Conservation (phyloP, 2,888 invertebrate genomes). For the Megastigmus dorsalis region DNA sequence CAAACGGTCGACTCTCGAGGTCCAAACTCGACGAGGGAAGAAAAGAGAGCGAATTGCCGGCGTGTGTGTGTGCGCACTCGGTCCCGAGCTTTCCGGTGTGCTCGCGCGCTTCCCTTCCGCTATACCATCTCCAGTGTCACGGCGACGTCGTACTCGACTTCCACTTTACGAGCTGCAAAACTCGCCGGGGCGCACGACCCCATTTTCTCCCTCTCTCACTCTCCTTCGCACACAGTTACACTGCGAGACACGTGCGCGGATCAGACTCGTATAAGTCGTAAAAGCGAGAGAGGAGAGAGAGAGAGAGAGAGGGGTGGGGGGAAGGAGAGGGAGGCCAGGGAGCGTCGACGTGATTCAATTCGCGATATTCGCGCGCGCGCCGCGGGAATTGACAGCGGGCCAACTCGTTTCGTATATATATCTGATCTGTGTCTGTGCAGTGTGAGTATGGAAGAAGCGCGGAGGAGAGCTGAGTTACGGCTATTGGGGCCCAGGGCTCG, state of each 20-base stretch:
- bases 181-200: slow-evolving; percentile 50
- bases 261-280: slow-evolving; percentile 31
- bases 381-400: slow-evolving; percentile 33
- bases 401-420: slow-evolving; percentile 18
- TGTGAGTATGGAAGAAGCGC: too few relatives aligned
- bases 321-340: too few relatives aligned
- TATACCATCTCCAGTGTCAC: slow-evolving; percentile 45
- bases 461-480: slow-evolving; percentile 5
- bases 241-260: neutral
- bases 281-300: slow-evolving; percentile 24
- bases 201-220: slow-evolving; percentile 49
- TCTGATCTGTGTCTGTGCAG: too few relatives aligned
- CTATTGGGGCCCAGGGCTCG: too few relatives aligned
- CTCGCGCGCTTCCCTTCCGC: too few relatives aligned
- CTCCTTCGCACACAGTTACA: neutral
- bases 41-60: too few relatives aligned
- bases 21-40: too few relatives aligned
- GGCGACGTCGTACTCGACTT: slow-evolving; percentile 47
- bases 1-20: too few relatives aligned
- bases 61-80: too few relatives aligned
- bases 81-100: too few relatives aligned
- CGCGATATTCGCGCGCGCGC: slow-evolving; percentile 16
- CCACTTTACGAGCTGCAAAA: slow-evolving; percentile 60
- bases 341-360: slow-evolving; percentile 41
- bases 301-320: too few relatives aligned